Percentiles rank a stretch among this genome's conserved stretches.
phyloP scores from a whole-genome alignment of 2,888 invertebrate genomes.

The Philaethria dido region DNA sequence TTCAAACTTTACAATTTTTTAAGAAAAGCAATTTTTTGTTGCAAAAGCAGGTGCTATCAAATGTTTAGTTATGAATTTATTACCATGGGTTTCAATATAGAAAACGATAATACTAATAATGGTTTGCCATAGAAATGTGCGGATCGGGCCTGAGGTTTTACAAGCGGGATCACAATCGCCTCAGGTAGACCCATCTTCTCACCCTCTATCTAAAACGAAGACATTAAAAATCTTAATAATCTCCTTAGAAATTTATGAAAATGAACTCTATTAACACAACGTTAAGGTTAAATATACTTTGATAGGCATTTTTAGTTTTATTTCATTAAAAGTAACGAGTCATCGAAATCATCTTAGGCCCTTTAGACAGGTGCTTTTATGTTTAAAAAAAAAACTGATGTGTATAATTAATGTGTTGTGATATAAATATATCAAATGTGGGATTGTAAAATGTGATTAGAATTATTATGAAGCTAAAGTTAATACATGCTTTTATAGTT shows the following conservation, averaged over 20 bases:
- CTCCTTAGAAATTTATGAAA: background rate
- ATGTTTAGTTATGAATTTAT: conserved; percentile 29
- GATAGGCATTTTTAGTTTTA: conserved; percentile 45
- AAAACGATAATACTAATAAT: conserved; percentile 45
- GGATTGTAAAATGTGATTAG: conserved; percentile 14
- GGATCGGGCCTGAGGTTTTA: conserved; percentile 30
- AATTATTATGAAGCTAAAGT: background rate
- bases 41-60: conserved; percentile 25
- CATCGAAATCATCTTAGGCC: conserved; percentile 69
- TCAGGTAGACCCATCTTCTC: conserved; percentile 70
- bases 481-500: too few species aligned
- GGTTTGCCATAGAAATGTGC: conserved; percentile 24
- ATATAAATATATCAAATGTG: conserved; percentile 58
- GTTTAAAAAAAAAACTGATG: conserved; percentile 62
- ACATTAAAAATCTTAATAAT: conserved; percentile 53
- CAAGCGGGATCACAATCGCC: conserved; percentile 68
- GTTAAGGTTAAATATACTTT: background rate
- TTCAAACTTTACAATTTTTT: background rate
- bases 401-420: conserved; percentile 73
- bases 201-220: conserved; percentile 58
- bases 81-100: conserved; percentile 19
- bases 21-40: conserved; percentile 2
- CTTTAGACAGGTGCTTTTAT: conserved; percentile 69
- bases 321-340: conserved; percentile 70
- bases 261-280: background rate